Evolutionary conservation across 2,888 invertebrate genomes (phyloP), one percentile per base, ranked within the genome.

Genomic region (Flexamia atlantica): DNA sequence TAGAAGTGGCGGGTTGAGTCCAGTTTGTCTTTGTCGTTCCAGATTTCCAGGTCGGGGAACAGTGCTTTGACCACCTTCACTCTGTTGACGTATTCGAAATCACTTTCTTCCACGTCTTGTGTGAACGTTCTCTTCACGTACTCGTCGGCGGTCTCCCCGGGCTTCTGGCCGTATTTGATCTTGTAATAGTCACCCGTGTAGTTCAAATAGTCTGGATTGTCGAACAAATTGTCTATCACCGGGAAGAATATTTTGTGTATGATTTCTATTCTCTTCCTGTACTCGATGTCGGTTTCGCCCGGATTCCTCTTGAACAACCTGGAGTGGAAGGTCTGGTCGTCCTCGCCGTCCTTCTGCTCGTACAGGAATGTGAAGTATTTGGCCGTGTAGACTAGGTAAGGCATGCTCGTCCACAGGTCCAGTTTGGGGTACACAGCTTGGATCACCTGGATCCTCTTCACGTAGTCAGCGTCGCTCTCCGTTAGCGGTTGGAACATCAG

Each of bases 31-130:
- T 50, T 76, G 32, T 46, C 40, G 23, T 50, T 72, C 36, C 72
- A 82, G 14, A 72, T 46, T 17, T 72, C 72, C 20, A 82, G 23
- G 20, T 82, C 82, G 2, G 82, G 72, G 53, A 72, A 82, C 14
- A 82, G 12, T 3, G 50, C 68, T 3, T 50, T 53, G 0, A 82
- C 68, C 0, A 53, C 28, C 5, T 72, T 72, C 12, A 72, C 28
- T 14, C 82, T 17, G 10, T 23, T 50, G 0, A 82, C 20, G 23
- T 46, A 82, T 14, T 82, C 82, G 14, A 20, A 42, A 28, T 82
- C 68, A 20, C 72, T 53, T 72, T 82, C 82, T 1, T 72, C 72
- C 14, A 1, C 1, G 32, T 53, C 42, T 30, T 82, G 30, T 14
- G 14, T 53, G 36, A 82, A 82, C 0, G 82, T 72, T 23, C 82